phyloP scores from a whole-genome alignment of 2,888 invertebrate species.

The Dasysyrphus tricinctus region DNA sequence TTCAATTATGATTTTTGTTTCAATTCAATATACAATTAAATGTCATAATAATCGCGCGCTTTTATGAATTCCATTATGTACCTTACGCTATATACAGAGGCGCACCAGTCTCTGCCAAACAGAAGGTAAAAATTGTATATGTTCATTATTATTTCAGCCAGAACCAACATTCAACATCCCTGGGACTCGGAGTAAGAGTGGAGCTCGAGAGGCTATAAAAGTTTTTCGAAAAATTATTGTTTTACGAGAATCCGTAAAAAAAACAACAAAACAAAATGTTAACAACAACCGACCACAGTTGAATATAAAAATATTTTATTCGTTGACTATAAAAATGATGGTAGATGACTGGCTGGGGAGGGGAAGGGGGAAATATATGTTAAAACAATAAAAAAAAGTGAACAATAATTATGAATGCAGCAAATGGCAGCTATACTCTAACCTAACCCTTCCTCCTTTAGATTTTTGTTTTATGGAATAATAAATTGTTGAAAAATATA shows the following conservation, averaged over 20 bases:
- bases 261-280: conserved; percentile 20
- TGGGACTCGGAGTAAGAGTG: neutral
- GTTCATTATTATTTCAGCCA: neutral
- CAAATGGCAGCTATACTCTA: conserved; percentile 42
- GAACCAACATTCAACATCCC: neutral
- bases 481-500: conserved; percentile 46
- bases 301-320: conserved; percentile 61
- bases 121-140: neutral
- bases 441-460: conserved; percentile 21
- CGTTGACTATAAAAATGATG: conserved; percentile 25
- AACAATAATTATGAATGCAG: conserved; percentile 68
- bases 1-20: conserved; percentile 67
- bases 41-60: conserved; percentile 74
- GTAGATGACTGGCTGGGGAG: neutral
- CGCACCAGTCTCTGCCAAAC: conserved; percentile 13
- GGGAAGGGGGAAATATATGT: neutral
- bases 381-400: conserved; percentile 57
- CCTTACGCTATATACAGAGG: neutral
- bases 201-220: conserved; percentile 55
- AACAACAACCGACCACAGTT: conserved; percentile 42
- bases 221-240: conserved; percentile 48
- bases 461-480: conserved; percentile 2
- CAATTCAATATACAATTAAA: conserved; percentile 73
- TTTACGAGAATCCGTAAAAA: conserved; percentile 50
- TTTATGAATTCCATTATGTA: conserved; percentile 67